phyloP scores from a whole-genome alignment of 2,888 invertebrate genomes.

The Gryllus longicercus region DNA sequence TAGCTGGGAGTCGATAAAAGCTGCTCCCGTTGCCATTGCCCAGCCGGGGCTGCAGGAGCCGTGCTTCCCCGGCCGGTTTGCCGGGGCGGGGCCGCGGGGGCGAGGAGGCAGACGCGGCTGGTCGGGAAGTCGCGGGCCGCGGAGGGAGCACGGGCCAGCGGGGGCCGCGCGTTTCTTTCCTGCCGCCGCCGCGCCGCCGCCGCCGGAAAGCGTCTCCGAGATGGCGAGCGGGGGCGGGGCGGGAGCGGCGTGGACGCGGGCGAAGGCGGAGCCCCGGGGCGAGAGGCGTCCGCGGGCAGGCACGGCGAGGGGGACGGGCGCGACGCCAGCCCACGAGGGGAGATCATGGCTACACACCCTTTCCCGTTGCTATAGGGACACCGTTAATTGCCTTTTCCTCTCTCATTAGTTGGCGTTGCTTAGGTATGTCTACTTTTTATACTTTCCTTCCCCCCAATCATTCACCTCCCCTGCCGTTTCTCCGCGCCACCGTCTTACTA shows the following conservation, averaged over 20 bases:
- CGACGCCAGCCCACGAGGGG: neutral
- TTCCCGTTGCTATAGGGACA: conserved; percentile 8
- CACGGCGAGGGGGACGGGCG: neutral
- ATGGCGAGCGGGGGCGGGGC: neutral
- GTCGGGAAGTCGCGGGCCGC: neutral
- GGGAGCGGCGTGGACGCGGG: neutral
- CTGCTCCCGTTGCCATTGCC: too few relatives aligned
- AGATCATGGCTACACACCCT: conserved; percentile 8
- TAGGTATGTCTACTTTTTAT: conserved; percentile 17
- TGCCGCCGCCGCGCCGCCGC: neutral
- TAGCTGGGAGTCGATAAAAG: too few relatives aligned
- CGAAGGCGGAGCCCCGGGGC: neutral
- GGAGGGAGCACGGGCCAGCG: neutral
- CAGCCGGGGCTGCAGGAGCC: too few relatives aligned
- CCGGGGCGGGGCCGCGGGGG: neutral
- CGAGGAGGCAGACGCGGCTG: neutral
- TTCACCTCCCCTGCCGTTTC: neutral
- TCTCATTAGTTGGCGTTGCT: conserved; percentile 10
- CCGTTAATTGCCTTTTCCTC: conserved; percentile 17
- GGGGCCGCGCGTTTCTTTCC: conserved; percentile 5
- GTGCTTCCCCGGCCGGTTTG: too few relatives aligned
- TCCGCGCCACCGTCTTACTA: neutral
- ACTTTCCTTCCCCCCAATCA: conserved; percentile 2
- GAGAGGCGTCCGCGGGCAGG: neutral
- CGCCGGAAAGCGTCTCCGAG: neutral